A percentile compares a stretch with the other conserved stretches of the same genome.
phyloP scores from a whole-genome alignment of 1,140 invertebrate genomes.

The Drosophila parabipectinata region DNA sequence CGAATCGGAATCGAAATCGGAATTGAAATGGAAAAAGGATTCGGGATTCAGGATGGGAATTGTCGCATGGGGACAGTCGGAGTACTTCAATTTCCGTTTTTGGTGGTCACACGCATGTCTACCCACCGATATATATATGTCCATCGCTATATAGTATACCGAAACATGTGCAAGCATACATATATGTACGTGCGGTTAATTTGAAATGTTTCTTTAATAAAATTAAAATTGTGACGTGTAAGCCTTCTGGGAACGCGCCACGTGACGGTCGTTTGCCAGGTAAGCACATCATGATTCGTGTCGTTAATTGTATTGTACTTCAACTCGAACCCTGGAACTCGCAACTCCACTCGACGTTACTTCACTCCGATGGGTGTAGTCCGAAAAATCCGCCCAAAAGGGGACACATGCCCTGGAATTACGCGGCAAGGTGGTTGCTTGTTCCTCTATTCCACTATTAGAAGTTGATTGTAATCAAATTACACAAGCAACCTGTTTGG shows the following conservation, averaged over 20 bases:
- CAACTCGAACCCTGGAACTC: conserved; percentile 38
- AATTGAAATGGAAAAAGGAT: not conserved
- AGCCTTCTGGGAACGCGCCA: conserved; percentile 83
- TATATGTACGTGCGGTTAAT: conserved; percentile 63
- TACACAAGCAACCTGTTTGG: conserved; percentile 81
- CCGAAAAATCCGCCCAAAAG: not conserved
- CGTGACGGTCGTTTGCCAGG: conserved; percentile 84
- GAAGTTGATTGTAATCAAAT: conserved; percentile 84
- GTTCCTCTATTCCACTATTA: conserved; percentile 74
- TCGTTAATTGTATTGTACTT: conserved; percentile 83
- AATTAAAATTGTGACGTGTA: conserved; percentile 83
- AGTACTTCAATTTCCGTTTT: conserved; percentile 64
- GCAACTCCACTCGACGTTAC: not conserved
- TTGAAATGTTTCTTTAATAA: conserved; percentile 84
- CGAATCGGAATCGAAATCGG: not conserved
- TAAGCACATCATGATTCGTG: conserved; percentile 84
- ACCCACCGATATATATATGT: not conserved
- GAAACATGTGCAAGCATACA: conserved; percentile 2
- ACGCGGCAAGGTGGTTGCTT: conserved; percentile 64
- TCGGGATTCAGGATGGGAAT: conserved; percentile 12
- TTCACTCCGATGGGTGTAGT: not conserved
- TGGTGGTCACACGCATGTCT: conserved; percentile 35
- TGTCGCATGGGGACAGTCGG: conserved; percentile 51
- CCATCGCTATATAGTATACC: not conserved
- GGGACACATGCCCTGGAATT: conserved; percentile 37